Evolutionary conservation across 2,888 invertebrate species (phyloP).

Genomic region (Vannuccia rotundouncinata): DNA sequence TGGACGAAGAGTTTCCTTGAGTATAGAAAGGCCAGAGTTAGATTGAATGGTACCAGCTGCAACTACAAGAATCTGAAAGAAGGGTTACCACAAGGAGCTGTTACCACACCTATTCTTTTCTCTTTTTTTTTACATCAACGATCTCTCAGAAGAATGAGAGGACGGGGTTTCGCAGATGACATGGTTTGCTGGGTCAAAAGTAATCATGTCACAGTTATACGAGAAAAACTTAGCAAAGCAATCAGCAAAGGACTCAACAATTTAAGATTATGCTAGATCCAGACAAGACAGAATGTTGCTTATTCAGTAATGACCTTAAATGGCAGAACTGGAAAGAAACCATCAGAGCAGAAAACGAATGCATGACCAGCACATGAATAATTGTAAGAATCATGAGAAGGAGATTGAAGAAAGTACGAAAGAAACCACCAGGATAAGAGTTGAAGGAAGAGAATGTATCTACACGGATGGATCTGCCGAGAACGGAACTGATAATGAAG

Average conservation of each 20-base stretch:
- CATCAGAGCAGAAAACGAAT: background rate
- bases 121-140: slow-evolving; percentile 13
- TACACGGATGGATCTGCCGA: background rate
- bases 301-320: background rate
- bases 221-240: background rate
- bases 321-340: background rate
- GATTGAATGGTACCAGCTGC: background rate
- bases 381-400: no score
- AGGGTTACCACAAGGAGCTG: slow-evolving; percentile 22
- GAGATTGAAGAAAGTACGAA: no score
- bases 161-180: background rate
- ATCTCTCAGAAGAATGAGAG: background rate
- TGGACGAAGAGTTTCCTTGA: slow-evolving; percentile 25
- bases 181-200: background rate
- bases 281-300: background rate
- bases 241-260: background rate
- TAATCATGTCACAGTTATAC: background rate
- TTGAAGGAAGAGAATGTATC: no score
- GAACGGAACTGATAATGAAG: background rate
- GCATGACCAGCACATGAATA: no score
- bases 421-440: no score
- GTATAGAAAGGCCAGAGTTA: background rate
- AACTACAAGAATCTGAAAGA: background rate
- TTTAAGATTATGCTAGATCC: background rate
- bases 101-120: background rate